Conservation (phyloP, 2,888 invertebrate species). For the Pterobdella sp. region DNA sequence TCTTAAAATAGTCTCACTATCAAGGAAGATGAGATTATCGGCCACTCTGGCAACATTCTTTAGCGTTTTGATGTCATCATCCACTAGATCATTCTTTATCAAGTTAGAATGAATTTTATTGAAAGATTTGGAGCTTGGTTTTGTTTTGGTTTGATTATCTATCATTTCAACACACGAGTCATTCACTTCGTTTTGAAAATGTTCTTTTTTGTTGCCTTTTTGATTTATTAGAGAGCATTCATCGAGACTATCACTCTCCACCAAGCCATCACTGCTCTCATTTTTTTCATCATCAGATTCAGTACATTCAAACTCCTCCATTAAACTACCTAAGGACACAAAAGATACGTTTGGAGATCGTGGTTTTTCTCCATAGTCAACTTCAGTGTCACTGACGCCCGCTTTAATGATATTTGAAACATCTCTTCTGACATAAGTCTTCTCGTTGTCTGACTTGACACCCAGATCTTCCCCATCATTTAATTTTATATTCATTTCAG, state of each 20-base stretch:
- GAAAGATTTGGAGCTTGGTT: neutral
- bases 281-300: neutral
- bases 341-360: neutral
- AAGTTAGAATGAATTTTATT: neutral
- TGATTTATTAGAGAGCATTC: too few species aligned
- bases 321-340: neutral
- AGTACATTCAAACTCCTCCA: neutral
- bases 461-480: neutral
- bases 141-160: neutral
- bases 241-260: neutral
- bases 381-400: neutral
- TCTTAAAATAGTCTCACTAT: neutral
- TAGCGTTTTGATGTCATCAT: neutral
- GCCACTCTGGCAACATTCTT: neutral
- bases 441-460: neutral
- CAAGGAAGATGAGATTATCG: neutral
- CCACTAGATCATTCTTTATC: neutral
- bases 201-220: neutral
- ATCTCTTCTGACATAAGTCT: neutral
- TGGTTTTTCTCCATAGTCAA: neutral
- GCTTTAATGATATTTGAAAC: neutral
- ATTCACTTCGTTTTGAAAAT: neutral
- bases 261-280: neutral
- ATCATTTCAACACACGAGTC: neutral
- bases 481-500: neutral